Evolutionary conservation across 1,140 invertebrate genomes (phyloP).

Genomic region (Papilio polytes): DNA sequence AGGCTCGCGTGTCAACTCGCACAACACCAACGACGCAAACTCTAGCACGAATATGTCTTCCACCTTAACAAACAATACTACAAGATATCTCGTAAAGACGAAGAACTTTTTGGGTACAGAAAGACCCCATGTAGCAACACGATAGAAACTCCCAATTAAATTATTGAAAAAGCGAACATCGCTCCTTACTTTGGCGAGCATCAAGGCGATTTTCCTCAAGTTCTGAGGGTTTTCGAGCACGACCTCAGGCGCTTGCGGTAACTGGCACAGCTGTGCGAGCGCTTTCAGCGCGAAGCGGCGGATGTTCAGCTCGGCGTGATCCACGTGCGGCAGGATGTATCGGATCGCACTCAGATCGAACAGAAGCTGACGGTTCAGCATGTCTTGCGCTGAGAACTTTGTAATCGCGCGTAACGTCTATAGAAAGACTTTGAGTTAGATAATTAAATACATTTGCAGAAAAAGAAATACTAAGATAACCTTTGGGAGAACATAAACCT

Average conservation of each 20-base stretch:
- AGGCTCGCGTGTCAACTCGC: constrained; percentile 72
- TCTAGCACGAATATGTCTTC: constrained; percentile 76
- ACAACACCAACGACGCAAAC: constrained; percentile 71
- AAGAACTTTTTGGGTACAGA: too few species aligned
- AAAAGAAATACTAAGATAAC: neutral
- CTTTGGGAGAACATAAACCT: neutral
- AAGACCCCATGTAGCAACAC: neutral
- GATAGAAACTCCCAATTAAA: too few species aligned
- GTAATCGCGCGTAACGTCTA: constrained; percentile 77
- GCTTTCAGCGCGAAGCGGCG: constrained; percentile 72
- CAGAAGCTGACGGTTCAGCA: constrained; percentile 61
- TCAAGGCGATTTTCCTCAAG: constrained; percentile 67
- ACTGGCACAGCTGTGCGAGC: constrained; percentile 72
- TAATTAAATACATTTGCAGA: neutral
- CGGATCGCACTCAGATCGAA: constrained; percentile 65
- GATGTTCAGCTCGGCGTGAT: constrained; percentile 70
- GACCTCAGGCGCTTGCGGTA: constrained; percentile 69
- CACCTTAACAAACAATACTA: constrained; percentile 51
- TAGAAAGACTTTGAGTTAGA: constrained; percentile 11
- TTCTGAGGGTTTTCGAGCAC: constrained; percentile 65
- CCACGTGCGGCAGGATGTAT: constrained; percentile 68
- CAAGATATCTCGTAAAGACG: neutral
- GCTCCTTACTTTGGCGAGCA: constrained; percentile 64
- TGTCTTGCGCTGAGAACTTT: constrained; percentile 74
- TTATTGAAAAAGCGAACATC: too few species aligned